These are phyloP conservation scores for Muricea muricata DNA, from an alignment of 92 coral and sea anemone genomes.

Conservation along the genomic window DNA sequence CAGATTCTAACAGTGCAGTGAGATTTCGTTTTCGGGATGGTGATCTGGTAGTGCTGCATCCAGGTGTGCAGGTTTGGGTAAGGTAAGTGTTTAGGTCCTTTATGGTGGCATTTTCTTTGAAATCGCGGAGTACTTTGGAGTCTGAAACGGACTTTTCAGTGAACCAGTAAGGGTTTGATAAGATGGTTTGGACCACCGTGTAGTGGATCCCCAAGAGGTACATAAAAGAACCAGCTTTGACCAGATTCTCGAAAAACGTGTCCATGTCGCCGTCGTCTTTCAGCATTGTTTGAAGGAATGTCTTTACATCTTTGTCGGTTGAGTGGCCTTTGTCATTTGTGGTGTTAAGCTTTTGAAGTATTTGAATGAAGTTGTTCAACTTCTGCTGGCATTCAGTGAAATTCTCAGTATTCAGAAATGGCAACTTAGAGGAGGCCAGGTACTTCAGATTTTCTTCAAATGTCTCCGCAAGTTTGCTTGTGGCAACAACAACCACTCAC, in stretches of 20 bases:
- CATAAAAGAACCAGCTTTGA: background rate
- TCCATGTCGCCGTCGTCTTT: background rate
- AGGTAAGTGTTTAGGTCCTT: background rate
- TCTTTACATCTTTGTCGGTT: background rate
- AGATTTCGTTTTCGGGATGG: too few species aligned
- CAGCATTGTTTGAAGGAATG: background rate
- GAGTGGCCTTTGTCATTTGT: background rate
- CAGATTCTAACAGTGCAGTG: too few species aligned
- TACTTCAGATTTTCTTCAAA: too few species aligned
- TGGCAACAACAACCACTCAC: too few species aligned
- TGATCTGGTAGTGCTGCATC: too few species aligned
- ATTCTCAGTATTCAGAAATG: too few species aligned
- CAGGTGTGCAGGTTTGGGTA: background rate
- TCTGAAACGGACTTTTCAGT: too few species aligned
- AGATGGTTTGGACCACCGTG: background rate
- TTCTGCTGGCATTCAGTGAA: too few species aligned
- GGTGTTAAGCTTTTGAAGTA: background rate
- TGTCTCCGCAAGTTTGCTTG: too few species aligned
- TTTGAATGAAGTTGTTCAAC: too few species aligned
- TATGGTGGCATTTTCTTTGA: background rate
- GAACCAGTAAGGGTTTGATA: background rate
- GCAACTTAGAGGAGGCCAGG: too few species aligned
- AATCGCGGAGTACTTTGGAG: background rate
- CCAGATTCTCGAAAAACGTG: background rate
- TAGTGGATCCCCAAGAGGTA: background rate